A percentile compares a stretch with the other conserved stretches of the same genome.
These are phyloP conservation scores for Trogon surrucura DNA, from an alignment of 2,113 vertebrate species.

Conservation along the genomic window DNA sequence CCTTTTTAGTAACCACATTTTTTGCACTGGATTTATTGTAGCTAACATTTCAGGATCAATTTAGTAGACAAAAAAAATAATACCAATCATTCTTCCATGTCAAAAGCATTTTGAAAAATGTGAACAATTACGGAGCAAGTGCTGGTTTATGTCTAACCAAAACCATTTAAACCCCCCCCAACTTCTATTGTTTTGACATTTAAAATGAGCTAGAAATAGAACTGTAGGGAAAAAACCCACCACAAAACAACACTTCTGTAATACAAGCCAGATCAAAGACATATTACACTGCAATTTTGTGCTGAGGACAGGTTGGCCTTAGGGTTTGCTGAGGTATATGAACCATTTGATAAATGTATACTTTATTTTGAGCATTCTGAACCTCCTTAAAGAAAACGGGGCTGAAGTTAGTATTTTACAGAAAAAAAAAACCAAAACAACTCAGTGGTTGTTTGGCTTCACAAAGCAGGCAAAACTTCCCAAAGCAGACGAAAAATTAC, in stretches of 20 bases:
- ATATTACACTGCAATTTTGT: neutral
- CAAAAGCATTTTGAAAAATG: conserved; percentile 12
- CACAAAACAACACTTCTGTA: neutral
- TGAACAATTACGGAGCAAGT: neutral
- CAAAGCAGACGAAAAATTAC: neutral
- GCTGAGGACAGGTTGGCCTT: neutral
- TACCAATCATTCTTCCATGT: neutral
- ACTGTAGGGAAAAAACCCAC: neutral
- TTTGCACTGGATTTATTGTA: neutral
- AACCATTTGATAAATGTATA: neutral
- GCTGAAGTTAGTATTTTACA: neutral
- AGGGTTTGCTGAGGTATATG: neutral
- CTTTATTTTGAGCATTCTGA: neutral
- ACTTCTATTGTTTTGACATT: neutral
- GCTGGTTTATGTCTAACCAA: neutral
- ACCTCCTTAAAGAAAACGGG: neutral
- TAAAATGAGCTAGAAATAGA: conserved; percentile 18
- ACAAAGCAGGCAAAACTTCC: neutral
- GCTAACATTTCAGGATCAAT: neutral
- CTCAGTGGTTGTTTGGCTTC: neutral
- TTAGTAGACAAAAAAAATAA: conserved; percentile 6
- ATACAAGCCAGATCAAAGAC: neutral
- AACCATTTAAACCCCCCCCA: neutral
- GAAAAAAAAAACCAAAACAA: neutral
- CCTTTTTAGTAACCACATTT: neutral